Conservation (phyloP, 1,140 invertebrate species). For the Diuraphis noxia region DNA sequence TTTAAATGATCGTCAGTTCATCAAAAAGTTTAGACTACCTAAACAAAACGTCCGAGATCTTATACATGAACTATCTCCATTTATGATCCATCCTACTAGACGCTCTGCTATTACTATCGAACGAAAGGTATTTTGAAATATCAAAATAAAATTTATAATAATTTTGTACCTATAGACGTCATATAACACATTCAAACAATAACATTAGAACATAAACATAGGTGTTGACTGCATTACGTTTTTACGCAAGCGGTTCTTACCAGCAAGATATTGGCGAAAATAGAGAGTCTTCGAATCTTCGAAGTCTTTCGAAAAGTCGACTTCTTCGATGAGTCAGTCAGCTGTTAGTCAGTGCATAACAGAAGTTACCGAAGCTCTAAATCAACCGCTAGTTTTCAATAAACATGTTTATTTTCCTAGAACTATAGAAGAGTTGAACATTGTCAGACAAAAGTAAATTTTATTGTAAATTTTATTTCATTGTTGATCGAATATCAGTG, state of each 20-base stretch:
- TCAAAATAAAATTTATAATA: too few species aligned
- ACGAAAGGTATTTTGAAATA: background rate
- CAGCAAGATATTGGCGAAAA: background rate
- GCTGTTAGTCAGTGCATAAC: background rate
- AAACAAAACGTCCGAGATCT: background rate
- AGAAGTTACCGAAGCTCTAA: background rate
- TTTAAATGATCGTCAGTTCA: conserved; percentile 4
- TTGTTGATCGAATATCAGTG: too few species aligned
- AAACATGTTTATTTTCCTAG: background rate
- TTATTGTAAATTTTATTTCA: too few species aligned
- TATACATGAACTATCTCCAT: background rate
- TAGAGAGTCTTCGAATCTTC: too few species aligned
- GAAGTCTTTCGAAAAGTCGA: too few species aligned
- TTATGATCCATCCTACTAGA: background rate
- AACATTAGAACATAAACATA: background rate
- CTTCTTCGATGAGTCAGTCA: background rate
- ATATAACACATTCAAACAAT: too few species aligned
- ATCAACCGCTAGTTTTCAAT: background rate
- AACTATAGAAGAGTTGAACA: background rate
- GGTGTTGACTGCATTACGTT: background rate
- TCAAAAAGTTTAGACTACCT: background rate
- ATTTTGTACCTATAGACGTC: too few species aligned
- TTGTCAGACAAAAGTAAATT: background rate
- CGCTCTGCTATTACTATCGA: background rate
- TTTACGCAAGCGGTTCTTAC: background rate